Base-by-base conservation (phyloP, 2,113 vertebrate genomes). In the Vulpes ferrilata region DNA sequence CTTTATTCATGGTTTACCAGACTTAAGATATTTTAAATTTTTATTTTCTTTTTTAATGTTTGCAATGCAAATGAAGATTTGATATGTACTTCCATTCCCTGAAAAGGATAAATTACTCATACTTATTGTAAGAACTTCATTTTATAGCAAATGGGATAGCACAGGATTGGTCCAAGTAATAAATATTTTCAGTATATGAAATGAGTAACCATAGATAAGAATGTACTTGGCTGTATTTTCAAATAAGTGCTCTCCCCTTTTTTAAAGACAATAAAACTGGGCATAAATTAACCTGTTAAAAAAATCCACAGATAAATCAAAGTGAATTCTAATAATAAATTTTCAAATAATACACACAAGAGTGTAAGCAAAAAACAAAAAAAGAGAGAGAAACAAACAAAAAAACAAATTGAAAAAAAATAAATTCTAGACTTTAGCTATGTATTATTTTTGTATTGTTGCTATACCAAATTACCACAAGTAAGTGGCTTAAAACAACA, bases 91-190 rank as follows among this genome's bases (percentile, higher is more conserved):
- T 99, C 97, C 96, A 95, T 98, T 95, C 97, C 94, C 96, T 83
- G 19, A 97, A 98, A 98, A 98, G 96, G 92, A 97, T 98, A 98
- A 98, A 95, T 84, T 96, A 96, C 97, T 98, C 88, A 95, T 98
- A 97, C 92, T 97, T 65, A 97, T 93, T 92, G 64, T 93, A 93
- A 98, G 98, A 96, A 97, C 88, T 97, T 98, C 94, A 95, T 98
- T 99, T 98, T 98, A 92, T 98, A 98, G 95, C 89, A 98, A 98
- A 97, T 98, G 98, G 97, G 97, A 93, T 98, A 98, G 98, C 96
- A 98, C 97, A 98, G 98, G 97, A 98, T 98, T 98, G 98, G 98
- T 98, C 98, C 98, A 98, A 98, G 98, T 98, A 98, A 96, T 98
- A 96, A 67, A 96, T 98, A 97, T 98, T 98, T 99, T 98, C 92